Evolutionary conservation across 2,888 invertebrate species (phyloP), one percentile per base, ranked within the genome.

Genomic region (Tetheella fluctuosa): DNA sequence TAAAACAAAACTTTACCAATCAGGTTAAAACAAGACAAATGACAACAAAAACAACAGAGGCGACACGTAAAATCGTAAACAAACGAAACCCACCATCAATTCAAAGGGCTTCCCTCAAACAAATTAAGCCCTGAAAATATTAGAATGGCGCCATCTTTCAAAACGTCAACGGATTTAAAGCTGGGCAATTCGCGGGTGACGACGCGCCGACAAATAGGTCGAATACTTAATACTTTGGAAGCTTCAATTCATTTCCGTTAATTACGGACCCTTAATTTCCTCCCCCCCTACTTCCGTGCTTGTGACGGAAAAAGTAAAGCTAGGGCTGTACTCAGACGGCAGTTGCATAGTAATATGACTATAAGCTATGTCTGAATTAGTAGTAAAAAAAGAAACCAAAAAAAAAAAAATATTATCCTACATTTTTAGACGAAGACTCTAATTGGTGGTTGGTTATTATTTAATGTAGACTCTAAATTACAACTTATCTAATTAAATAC

Each of bases 181-280:
- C 77, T 73, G 62, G 13, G 5, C 58, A 58, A 60, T 58, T 59
- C 42, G 60, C 61, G 61, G 61, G 74, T 72, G 73, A 65, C 80
- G 77, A 69, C 72, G 67, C 72, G 66, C 64, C 77, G 80, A 85
- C 84, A 81, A 84, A 83, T 79, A 80, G 76, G 75, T 72, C 64
- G 76, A 75, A 76, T 73, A 68, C 71, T 76, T 81, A 81, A 84
- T 84, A 77, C 79, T 76, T 15, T 13, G 55, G 74, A 76, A 82
- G 83, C 86, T 75, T 77, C 84, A 83, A 87, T 87, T 88, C 82
- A 84, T 86, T 86, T 77, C 74, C 77, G 78, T 83, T 86, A 85
- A 89, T 87, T 86, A 79, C 77, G 64, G 71, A 63, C 73, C 74
- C 77, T 83, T 79, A 73, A 74, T 76, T 76, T 77, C 71, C 70